phyloP scores from a whole-genome alignment of 1,140 invertebrate species.

The Battus philenor region DNA sequence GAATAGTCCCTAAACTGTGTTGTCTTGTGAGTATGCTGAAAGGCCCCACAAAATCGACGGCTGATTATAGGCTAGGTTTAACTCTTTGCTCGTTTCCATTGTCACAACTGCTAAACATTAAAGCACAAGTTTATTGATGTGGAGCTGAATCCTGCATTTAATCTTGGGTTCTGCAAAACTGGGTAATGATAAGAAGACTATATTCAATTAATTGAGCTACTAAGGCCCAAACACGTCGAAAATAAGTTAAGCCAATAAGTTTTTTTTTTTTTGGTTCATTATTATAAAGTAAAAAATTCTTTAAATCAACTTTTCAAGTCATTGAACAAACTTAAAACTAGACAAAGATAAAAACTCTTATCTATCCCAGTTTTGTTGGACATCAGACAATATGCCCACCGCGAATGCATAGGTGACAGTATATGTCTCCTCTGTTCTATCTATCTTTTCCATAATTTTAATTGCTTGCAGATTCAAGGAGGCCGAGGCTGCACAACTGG shows the following conservation, averaged over 20 bases:
- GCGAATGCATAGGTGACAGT: slow-evolving; percentile 48
- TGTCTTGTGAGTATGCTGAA: slow-evolving; percentile 23
- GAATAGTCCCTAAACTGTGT: slow-evolving; percentile 33
- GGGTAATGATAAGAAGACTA: no score
- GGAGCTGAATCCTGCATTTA: slow-evolving; percentile 41
- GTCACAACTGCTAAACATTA: slow-evolving; percentile 43
- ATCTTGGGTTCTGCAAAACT: background rate
- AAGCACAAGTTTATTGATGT: slow-evolving; percentile 53
- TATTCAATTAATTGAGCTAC: no score
- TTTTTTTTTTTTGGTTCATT: no score
- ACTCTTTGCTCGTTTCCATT: slow-evolving; percentile 31
- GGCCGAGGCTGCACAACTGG: slow-evolving; percentile 87
- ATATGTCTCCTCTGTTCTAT: slow-evolving; percentile 48
- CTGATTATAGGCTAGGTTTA: background rate
- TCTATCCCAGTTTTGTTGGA: slow-evolving; percentile 12
- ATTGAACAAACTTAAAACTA: no score
- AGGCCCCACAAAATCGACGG: slow-evolving; percentile 8
- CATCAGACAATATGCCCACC: slow-evolving; percentile 16
- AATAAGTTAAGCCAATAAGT: no score
- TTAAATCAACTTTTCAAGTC: no score
- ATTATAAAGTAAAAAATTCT: no score
- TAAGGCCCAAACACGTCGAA: no score
- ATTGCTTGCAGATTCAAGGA: slow-evolving; percentile 92
- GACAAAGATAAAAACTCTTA: no score
- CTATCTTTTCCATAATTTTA: slow-evolving; percentile 77